Conservation (phyloP, 2,113 vertebrate species). For the Thalassoma bifasciatum region DNA sequence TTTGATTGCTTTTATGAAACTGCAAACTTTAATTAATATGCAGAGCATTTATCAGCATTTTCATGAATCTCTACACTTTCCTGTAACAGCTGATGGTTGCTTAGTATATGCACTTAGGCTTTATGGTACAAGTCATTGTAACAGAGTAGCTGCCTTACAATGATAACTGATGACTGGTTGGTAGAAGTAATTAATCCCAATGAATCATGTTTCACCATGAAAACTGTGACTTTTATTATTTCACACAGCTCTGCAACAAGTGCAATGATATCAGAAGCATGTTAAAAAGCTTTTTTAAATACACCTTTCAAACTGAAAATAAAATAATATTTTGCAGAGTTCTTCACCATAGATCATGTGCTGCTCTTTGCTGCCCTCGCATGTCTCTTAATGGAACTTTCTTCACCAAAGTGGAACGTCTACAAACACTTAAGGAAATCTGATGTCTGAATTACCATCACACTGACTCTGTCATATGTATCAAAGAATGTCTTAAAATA, state of each 20-base stretch:
- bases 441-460: neutral
- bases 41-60: neutral
- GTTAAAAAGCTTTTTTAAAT: neutral
- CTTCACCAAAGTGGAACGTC: slow-evolving; percentile 60
- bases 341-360: slow-evolving; percentile 16
- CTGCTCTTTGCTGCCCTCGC: slow-evolving; percentile 74
- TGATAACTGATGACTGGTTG: neutral
- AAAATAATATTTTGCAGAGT: neutral
- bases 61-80: neutral
- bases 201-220: neutral
- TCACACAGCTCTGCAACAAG: slow-evolving; percentile 2
- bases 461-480: neutral
- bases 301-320: too few species aligned
- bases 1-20: neutral
- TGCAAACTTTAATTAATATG: neutral
- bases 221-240: neutral
- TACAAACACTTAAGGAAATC: neutral
- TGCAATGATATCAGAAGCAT: neutral
- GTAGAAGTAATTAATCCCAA: neutral
- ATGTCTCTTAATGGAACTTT: slow-evolving; percentile 54
- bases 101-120: neutral
- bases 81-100: neutral
- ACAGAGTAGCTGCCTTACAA: too few species aligned
- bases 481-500: neutral
- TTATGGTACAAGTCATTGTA: neutral